Percentiles rank a stretch among this genome's conserved stretches.
Conservation (phyloP, 2,888 invertebrate species). For the Nomada fabriciana region DNA sequence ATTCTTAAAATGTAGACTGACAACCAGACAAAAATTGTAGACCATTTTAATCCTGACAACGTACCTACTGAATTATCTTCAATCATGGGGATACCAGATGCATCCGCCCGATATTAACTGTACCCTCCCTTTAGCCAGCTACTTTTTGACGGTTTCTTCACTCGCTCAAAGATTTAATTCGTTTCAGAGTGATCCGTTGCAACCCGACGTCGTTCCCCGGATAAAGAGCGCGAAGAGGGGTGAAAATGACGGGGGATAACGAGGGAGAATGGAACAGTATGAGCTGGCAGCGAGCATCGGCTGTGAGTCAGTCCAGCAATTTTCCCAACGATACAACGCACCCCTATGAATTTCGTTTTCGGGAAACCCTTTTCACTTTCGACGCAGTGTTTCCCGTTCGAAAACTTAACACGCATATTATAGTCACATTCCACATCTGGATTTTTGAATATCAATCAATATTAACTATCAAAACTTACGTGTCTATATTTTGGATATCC, state of each 20-base stretch:
- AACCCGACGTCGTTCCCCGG: slow-evolving; percentile 40
- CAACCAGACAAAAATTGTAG: not conserved
- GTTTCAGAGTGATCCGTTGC: slow-evolving; percentile 46
- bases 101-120: not conserved
- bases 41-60: slow-evolving; percentile 19
- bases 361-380: slow-evolving; percentile 33
- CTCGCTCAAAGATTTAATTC: slow-evolving; percentile 54
- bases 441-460: not conserved
- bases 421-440: not conserved
- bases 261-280: slow-evolving; percentile 55
- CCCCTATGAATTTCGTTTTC: slow-evolving; percentile 21
- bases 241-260: slow-evolving; percentile 63
- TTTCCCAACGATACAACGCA: slow-evolving; percentile 52
- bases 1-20: no score
- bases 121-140: not conserved
- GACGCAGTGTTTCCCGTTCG: not conserved
- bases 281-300: slow-evolving; percentile 62
- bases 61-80: not conserved
- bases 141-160: slow-evolving; percentile 15
- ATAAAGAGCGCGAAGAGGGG: slow-evolving; percentile 63
- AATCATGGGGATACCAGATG: not conserved
- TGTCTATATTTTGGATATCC: no score
- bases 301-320: slow-evolving; percentile 66
- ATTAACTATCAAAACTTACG: not conserved
- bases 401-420: not conserved